Evolutionary conservation across 1,140 invertebrate species (phyloP).

Genomic region (Charaxes varanes): DNA sequence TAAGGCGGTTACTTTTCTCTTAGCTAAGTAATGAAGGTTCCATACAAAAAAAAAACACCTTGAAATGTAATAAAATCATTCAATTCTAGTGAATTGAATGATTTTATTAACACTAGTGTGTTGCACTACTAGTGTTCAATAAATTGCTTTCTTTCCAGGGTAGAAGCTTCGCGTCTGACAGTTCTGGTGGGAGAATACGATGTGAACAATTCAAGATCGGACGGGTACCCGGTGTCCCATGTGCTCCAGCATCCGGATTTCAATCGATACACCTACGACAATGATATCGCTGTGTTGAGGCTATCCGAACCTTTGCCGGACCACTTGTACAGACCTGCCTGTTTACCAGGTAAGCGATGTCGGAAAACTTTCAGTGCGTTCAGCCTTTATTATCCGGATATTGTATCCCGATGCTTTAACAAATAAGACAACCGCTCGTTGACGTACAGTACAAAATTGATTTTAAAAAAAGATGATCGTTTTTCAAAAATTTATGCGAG

Average conservation of each 20-base stretch:
- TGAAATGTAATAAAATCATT: too few species aligned
- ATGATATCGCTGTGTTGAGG: constrained; percentile 87
- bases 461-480: too few species aligned
- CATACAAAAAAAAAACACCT: too few species aligned
- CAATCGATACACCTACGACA: constrained; percentile 81
- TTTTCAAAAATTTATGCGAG: too few species aligned
- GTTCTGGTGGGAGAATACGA: constrained; percentile 58
- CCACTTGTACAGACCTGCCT: constrained; percentile 79
- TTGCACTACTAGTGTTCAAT: not conserved
- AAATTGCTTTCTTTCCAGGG: constrained; percentile 28
- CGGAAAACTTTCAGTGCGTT: too few species aligned
- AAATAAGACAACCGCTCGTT: too few species aligned
- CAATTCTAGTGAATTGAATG: too few species aligned
- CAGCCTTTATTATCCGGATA: too few species aligned
- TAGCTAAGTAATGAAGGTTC: too few species aligned
- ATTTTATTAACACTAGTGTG: too few species aligned
- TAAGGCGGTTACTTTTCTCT: constrained; percentile 1
- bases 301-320: constrained; percentile 79
- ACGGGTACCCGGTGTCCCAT: constrained; percentile 41
- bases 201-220: constrained; percentile 41
- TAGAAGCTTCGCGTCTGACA: constrained; percentile 47
- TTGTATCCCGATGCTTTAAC: too few species aligned
- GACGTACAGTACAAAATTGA: too few species aligned
- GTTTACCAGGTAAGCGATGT: constrained; percentile 77
- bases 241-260: constrained; percentile 79